Evolutionary conservation across 2,113 vertebrate species (phyloP).

Genomic region (Nematolebias whitei): DNA sequence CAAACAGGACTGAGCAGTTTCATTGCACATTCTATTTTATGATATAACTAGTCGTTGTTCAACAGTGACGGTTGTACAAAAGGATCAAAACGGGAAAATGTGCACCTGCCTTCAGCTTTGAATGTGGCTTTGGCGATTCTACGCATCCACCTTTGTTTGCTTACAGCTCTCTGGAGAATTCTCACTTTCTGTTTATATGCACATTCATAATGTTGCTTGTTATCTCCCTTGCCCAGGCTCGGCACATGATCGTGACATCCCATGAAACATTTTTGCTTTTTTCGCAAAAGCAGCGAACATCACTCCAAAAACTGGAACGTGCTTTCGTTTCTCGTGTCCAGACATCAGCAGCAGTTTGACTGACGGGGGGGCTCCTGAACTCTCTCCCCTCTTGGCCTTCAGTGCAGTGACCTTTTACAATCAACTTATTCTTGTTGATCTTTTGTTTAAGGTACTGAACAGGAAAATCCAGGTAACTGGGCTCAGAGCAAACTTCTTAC

Average conservation of each 20-base stretch:
- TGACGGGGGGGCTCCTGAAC: constrained; percentile 26
- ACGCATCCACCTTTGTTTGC: neutral
- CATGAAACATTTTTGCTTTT: constrained; percentile 2
- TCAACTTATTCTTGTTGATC: constrained; percentile 42
- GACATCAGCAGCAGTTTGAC: constrained; percentile 35
- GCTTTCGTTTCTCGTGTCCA: constrained; percentile 32
- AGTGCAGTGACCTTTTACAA: constrained; percentile 59
- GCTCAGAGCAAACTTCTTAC: constrained; percentile 13
- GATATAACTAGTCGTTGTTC: no score
- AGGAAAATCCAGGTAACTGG: constrained; percentile 30
- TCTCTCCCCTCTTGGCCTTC: constrained; percentile 29
- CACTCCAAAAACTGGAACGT: neutral
- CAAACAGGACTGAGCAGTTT: no score
- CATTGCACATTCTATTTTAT: no score
- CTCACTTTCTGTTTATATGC: neutral
- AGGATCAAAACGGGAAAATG: no score
- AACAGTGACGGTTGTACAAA: no score
- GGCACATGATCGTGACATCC: neutral
- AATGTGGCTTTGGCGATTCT: neutral
- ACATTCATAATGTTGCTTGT: neutral
- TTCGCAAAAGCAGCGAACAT: constrained; percentile 10
- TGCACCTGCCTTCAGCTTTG: constrained; percentile 2
- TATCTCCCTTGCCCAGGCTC: neutral
- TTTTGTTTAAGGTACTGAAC: constrained; percentile 44
- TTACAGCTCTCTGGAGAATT: constrained; percentile 4